A percentile compares a stretch with the other conserved stretches of the same genome.
phyloP scores from a whole-genome alignment of 2,888 invertebrate species.

The Phragmatobia fuliginosa region DNA sequence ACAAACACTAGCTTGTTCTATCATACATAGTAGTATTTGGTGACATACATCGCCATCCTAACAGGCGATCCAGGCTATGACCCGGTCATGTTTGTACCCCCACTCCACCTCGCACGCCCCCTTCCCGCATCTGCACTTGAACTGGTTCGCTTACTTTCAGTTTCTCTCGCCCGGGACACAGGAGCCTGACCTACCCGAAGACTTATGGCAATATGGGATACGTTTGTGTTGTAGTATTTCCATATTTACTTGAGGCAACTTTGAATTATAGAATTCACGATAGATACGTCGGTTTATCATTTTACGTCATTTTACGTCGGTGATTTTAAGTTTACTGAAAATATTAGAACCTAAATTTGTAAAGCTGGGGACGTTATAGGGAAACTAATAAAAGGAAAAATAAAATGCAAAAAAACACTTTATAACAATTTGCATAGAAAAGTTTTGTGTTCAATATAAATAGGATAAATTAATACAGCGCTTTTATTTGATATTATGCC shows the following conservation, averaged over 20 bases:
- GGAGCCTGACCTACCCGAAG: conserved; percentile 77
- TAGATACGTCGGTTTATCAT: too few relatives aligned
- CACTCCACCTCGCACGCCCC: conserved; percentile 28
- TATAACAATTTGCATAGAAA: neutral
- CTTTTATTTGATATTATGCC: too few relatives aligned
- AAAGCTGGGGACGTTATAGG: neutral
- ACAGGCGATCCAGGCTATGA: conserved; percentile 57
- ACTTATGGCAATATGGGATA: conserved; percentile 32
- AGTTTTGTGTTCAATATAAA: neutral
- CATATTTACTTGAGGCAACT: neutral
- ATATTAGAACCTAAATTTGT: neutral
- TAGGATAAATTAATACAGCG: too few relatives aligned
- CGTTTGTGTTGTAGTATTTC: conserved; percentile 14
- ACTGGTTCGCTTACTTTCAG: conserved; percentile 76
- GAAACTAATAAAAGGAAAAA: too few relatives aligned
- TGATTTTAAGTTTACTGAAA: neutral
- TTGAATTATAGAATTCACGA: neutral
- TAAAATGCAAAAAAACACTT: neutral
- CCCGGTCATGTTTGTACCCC: conserved; percentile 64
- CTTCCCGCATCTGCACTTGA: conserved; percentile 69
- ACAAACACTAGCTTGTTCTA: neutral
- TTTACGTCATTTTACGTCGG: too few relatives aligned
- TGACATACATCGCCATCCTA: conserved; percentile 42
- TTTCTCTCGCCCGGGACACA: conserved; percentile 70
- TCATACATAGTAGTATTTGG: conserved; percentile 32